Conservation (phyloP, 2,113 vertebrate genomes). For the Regulus satrapa region DNA sequence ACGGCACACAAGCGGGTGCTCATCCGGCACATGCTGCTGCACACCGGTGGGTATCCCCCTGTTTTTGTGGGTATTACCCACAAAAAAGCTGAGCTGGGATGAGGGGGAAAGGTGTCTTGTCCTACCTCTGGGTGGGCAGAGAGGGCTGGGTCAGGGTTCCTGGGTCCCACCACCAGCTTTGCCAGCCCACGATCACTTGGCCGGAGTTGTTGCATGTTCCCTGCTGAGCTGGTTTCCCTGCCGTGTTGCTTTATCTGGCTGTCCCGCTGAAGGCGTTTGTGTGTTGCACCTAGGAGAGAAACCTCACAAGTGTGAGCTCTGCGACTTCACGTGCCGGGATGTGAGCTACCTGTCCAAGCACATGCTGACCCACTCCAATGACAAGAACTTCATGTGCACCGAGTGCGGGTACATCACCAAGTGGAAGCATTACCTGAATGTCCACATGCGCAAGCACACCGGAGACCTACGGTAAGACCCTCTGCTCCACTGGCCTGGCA, state of each 20-base stretch:
- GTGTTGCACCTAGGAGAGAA: constrained; percentile 82
- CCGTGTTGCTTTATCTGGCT: not conserved
- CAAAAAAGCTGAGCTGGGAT: not conserved
- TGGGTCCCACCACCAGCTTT: not conserved
- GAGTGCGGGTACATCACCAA: constrained; percentile 97
- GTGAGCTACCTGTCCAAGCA: constrained; percentile 96
- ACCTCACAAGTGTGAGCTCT: constrained; percentile 91
- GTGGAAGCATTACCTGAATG: constrained; percentile 94
- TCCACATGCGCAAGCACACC: constrained; percentile 97
- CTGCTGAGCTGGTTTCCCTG: not conserved
- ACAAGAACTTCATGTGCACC: constrained; percentile 96
- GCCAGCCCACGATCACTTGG: not conserved
- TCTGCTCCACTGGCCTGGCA: not conserved
- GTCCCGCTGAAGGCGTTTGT: not conserved
- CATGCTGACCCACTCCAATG: constrained; percentile 90
- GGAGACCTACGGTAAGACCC: constrained; percentile 88
- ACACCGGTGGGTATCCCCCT: constrained; percentile 82
- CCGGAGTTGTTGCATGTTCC: not conserved
- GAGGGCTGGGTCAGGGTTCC: not conserved
- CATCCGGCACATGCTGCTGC: constrained; percentile 88
- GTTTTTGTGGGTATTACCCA: too few species aligned
- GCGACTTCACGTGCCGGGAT: constrained; percentile 92
- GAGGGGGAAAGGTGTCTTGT: not conserved
- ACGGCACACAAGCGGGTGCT: constrained; percentile 92
- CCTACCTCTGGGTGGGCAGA: not conserved